Base-by-base conservation (phyloP, 2,888 invertebrate genomes). In the Sipha maydis region DNA sequence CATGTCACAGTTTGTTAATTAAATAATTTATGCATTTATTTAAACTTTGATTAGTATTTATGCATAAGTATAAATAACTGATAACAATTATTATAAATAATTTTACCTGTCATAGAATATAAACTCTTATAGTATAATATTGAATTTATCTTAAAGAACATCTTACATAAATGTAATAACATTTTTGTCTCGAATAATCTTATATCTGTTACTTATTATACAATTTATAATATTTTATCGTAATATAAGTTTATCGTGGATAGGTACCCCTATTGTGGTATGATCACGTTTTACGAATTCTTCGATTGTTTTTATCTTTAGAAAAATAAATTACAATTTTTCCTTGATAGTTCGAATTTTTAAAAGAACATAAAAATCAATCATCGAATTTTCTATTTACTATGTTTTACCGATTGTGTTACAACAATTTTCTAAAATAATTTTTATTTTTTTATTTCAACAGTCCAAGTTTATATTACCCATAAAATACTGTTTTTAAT, bases 21-120 rank as follows among this genome's bases (percentile, higher is more conserved):
- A 88, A 80, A 88, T 88, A 80, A 88, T 88, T 88, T 88, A 86
- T 82, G 73, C 80, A n/a, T 75, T 88, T 80, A 82, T 88, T 80
- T 82, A 75, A 88, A 88, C 86, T 88, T 80, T 88, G 86, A 75
- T 80, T 80, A 80, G 73, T 80, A 80, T 82, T 80, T 80, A 75
- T 88, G 75, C 73, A 73, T 88, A 88, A 75, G n/a, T 82, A 88
- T 88, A 82, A 88, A 80, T 88, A 75, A 75, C 56, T 25, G 48
- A 19, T 75, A 56, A 75, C 41, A 80, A 85, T 31, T 85, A 77
- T 85, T 85, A 48, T n/a, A 41, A 85, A 77, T 48, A 69, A 67
- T 77, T 77, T 77, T 31, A 85, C 77, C 67, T 67, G 48, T 17
- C 41, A 8, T 0, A 21, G 11, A 67, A 28, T 31, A 31, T 48